Evolutionary conservation across 1,140 invertebrate genomes (phyloP), one percentile per base, ranked within the genome.

Genomic region (Papilio glaucus): DNA sequence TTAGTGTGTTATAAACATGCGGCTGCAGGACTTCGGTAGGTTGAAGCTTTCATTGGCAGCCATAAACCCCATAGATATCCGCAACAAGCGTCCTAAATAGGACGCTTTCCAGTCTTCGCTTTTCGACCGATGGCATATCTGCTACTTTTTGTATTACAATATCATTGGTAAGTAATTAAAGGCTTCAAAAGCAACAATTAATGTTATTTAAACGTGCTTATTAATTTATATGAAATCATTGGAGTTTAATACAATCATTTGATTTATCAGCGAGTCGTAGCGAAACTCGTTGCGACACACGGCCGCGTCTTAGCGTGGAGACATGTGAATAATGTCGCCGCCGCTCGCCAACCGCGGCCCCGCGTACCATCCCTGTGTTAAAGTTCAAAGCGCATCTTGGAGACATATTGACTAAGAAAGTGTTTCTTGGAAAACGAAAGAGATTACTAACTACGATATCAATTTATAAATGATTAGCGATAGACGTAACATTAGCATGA

Each of bases 391-490:
- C 49, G 49, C 49, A 53, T 26, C 49, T 24, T 18, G 21, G 49
- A 53, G 49, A 53, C 49, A 53, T 53, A 53, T 53, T 53, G 49
- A 53, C 49, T 53, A 24, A 53, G 49, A 53, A 53, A 53, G 49
- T 24, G 49, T 53, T 53, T 24, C 49, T 53, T 26, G 18, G 49
- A 53, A 53, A 53, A 49, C 15, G 15, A 21, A 49, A 53, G 8
- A 49, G 49, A 53, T 53, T 53, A 53, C 24, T 53, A 53, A 53
- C 15, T 53, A 53, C 12, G 49, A 24, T 18, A 53, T 24, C 18
- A 24, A 53, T 53, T 24, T 26, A 26, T 53, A 53, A 53, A 53
- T 18, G 49, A 49, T 49, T 15, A 2, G 4, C 18, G 49, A 53
- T 53, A 53, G 12, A 21, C 21, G 4, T 24, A 18, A 53, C 12